Conservation (phyloP, 2,888 invertebrate species). For the Ectemnius continuus region DNA sequence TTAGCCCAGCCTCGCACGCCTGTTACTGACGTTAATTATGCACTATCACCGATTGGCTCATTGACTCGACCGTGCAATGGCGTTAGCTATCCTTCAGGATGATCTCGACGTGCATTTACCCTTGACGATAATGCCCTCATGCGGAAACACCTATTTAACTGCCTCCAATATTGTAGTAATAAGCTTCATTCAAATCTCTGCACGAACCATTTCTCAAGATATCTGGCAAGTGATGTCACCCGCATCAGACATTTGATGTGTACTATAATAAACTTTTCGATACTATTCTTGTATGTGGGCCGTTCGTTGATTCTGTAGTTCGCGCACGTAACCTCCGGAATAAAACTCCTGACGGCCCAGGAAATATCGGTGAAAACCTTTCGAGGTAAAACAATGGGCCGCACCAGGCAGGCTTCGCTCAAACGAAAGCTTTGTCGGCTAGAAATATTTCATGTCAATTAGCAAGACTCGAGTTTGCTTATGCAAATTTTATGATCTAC, state of each 20-base stretch:
- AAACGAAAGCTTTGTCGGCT: too few relatives aligned
- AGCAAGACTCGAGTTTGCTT: too few relatives aligned
- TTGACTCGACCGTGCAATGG: conserved; percentile 18
- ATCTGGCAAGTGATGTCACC: too few relatives aligned
- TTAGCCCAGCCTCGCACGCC: conserved; percentile 14
- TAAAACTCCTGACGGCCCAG: conserved; percentile 18
- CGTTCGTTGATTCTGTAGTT: conserved; percentile 15
- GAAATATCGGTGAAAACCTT: conserved; percentile 36
- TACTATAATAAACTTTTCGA: too few relatives aligned
- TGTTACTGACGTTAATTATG: conserved; percentile 46
- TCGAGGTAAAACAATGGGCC: conserved; percentile 16
- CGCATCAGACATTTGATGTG: too few relatives aligned
- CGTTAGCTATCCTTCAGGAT: conserved; percentile 12
- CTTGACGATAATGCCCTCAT: neutral
- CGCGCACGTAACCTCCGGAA: conserved; percentile 18
- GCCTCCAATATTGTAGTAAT: neutral
- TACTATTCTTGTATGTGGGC: too few relatives aligned
- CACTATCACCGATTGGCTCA: conserved; percentile 38
- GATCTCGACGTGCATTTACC: conserved; percentile 19
- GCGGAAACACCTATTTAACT: neutral
- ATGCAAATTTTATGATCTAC: too few relatives aligned
- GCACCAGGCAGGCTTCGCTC: conserved; percentile 1
- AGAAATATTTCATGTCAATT: too few relatives aligned
- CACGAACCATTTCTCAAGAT: too few relatives aligned
- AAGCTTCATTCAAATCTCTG: too few relatives aligned